Evolutionary conservation across 1,140 invertebrate species (phyloP), one percentile per base, ranked within the genome.

Genomic region (Diachasmimorpha longicaudata): DNA sequence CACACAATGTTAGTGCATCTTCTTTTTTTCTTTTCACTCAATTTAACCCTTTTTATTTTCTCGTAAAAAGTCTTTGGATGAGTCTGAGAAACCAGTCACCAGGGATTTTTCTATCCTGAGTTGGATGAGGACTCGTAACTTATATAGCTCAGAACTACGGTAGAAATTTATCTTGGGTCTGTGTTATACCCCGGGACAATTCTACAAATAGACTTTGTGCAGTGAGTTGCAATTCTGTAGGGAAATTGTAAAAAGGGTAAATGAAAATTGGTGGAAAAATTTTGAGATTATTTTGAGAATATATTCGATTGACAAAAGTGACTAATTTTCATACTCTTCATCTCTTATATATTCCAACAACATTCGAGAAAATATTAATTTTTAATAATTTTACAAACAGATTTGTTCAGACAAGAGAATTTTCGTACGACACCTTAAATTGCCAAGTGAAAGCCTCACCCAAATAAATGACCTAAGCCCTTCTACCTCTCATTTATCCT

Each of bases 21-120:
- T 39, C 10, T 39, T 16, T 48, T 52, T 52, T 63, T 31, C 31
- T 63, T 63, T 25, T 14, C 21, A 63, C 58, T 63, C 58, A 63
- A 63, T 63, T 63, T 63, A 25, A 25, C 58, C 58, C 23, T 63
- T 63, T 63, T 63, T 63, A 63, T 63, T 63, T 63, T 25, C 4
- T 23, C 14, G 58, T 14, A 52, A 52, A 52, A 52, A 52, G 11
- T 16, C 48, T 52, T 9, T 52, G 48, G 58, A 63, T 63, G 58
- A 23, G 23, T 63, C 23, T 63, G 58, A 63, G 58, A 63, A 63
- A 63, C 58, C 58, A 63, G 58, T 63, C 58, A 63, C 58, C 14
- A 23, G 58, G 4, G 58, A 63, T 63, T 63, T 63, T 63, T 63
- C 58, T 25, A 63, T 23, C 19, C 58, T 19, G 58, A 63, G 58